Percentiles rank a stretch among this genome's conserved stretches.
Conservation (phyloP, 2,113 vertebrate genomes). For the Microcebus ravelobensis region DNA sequence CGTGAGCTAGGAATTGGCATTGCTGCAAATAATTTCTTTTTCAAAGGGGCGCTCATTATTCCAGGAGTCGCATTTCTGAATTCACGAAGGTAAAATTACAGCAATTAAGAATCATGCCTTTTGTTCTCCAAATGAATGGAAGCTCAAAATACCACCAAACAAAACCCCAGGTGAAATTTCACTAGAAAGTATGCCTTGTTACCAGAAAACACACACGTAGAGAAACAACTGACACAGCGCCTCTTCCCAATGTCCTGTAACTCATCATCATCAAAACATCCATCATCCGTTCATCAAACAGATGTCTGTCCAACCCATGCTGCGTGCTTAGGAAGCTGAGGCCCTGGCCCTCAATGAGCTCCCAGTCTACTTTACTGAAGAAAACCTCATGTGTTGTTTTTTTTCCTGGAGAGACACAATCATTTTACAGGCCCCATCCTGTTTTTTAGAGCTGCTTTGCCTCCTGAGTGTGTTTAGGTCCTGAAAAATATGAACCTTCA, state of each 20-base stretch:
- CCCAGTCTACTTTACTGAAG: neutral
- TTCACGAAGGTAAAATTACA: conserved; percentile 52
- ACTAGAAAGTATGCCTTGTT: neutral
- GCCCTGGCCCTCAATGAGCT: neutral
- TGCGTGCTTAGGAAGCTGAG: neutral
- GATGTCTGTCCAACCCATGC: neutral
- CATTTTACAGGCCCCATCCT: neutral
- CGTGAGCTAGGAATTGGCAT: conserved; percentile 46
- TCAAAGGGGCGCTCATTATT: conserved; percentile 51
- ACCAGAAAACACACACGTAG: neutral
- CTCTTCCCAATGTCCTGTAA: neutral
- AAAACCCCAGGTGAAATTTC: conserved; percentile 49
- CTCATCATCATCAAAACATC: neutral
- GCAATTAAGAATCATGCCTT: conserved; percentile 67
- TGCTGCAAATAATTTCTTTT: conserved; percentile 71
- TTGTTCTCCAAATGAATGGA: conserved; percentile 70
- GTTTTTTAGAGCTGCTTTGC: neutral
- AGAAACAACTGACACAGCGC: neutral
- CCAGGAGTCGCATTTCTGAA: conserved; percentile 36
- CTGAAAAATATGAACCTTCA: neutral
- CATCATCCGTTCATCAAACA: neutral
- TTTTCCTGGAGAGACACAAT: neutral
- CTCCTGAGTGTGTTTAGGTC: neutral
- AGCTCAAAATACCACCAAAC: conserved; percentile 67
- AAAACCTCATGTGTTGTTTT: neutral